Evolutionary conservation across 1,140 invertebrate genomes (phyloP), one percentile per base, ranked within the genome.

Genomic region (Scaptomyza montana): DNA sequence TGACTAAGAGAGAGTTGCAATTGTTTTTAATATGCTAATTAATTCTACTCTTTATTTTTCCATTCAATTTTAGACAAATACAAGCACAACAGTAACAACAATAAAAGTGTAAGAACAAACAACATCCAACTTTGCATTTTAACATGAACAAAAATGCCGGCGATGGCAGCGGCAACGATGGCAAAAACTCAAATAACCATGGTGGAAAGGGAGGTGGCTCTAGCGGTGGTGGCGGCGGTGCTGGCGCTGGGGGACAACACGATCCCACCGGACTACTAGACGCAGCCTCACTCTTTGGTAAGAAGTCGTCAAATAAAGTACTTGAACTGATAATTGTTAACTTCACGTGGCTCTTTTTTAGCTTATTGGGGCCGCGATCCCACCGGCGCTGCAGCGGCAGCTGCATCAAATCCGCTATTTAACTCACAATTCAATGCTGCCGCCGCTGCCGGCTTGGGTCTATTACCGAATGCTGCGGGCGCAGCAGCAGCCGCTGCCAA

Each of bases 311-410:
- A 41, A 47, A 43, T 43, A 28, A 16, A 16, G 16, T 16, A 28
- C 10, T n/a, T 16, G 13, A 8, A 16, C n/a, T 6, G 1, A 19
- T 19, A 25, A 1, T 9, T 9, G 1, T 36, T 2, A 36, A 36
- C 7, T 36, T 10, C 16, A 16, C n/a, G n/a, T n/a, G n/a, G n/a
- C 16, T 16, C 16, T 39, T 13, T 55, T 9, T 12, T 72, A 96
- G 95, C 95, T 65, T 96, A 96, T 91, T 96, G 94, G 93, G 94
- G 94, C 33, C 93, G 94, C 73, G 94, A 95, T 84, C 92, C 93
- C 46, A 89, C 84, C 28, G 90, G 92, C 45, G 92, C 93, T 16
- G 93, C 91, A 16, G 90, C 92, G 39, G 92, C 85, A 43, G 90
- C 91, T 19, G 91, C 92, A 43, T 81, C 91, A 12, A 91, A 92